Evolutionary conservation across 37 sponge, comb jelly and placozoan genomes (phyloP).

Genomic region (Axinella damicornis): DNA sequence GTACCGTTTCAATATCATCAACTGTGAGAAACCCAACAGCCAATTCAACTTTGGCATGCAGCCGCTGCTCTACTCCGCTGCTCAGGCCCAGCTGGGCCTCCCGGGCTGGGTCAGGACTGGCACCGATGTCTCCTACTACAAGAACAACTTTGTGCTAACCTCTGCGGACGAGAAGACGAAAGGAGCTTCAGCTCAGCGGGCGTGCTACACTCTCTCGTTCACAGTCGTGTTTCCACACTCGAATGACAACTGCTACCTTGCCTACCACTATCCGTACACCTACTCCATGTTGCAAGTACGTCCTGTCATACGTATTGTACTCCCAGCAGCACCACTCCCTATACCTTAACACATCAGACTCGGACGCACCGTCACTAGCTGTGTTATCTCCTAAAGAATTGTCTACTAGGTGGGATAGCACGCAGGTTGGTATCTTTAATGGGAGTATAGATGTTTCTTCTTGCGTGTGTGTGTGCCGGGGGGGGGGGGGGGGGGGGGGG

Average conservation of each 20-base stretch:
- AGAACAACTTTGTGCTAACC: conserved; percentile 48
- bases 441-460: no score
- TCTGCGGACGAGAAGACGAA: neutral
- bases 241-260: conserved; percentile 80
- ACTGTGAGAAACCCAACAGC: conserved; percentile 84
- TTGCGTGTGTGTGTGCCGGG: no score
- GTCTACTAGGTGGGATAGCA: no score
- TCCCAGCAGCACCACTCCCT: neutral
- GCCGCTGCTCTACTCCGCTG: conserved; percentile 83
- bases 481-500: no score
- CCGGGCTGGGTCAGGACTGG: conserved; percentile 76
- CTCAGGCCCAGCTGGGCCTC: conserved; percentile 26
- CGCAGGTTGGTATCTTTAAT: no score
- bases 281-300: conserved; percentile 64
- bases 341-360: neutral
- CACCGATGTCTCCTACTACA: conserved; percentile 72
- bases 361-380: no score
- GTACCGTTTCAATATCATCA: conserved; percentile 91
- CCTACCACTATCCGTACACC: conserved; percentile 89
- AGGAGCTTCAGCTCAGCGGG: conserved; percentile 8
- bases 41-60: conserved; percentile 88
- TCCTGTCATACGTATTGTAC: neutral
- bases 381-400: no score
- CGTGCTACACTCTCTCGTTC: conserved; percentile 73
- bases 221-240: conserved; percentile 68